phyloP scores from a whole-genome alignment of 1,140 invertebrate genomes.

The Drosophila ananassae region DNA sequence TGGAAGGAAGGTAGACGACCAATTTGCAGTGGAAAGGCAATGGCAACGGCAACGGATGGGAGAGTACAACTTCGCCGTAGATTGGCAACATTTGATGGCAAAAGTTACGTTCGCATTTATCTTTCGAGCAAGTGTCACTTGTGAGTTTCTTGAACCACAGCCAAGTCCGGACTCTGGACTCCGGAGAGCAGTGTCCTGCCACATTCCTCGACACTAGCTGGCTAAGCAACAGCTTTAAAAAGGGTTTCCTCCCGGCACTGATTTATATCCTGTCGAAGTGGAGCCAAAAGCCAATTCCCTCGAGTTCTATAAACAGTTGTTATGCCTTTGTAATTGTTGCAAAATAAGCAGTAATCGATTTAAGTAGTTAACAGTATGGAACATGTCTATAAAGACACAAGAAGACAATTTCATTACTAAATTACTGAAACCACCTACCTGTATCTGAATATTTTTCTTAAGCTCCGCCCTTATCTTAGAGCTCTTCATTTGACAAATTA shows the following conservation, averaged over 20 bases:
- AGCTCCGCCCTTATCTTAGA: conserved; percentile 43
- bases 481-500: conserved; percentile 69
- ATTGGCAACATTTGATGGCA: conserved; percentile 82
- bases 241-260: conserved; percentile 30
- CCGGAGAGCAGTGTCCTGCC: conserved; percentile 24
- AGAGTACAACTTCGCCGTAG: conserved; percentile 46
- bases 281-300: conserved; percentile 9
- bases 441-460: not conserved
- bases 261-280: conserved; percentile 44
- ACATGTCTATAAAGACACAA: not conserved
- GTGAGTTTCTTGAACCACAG: conserved; percentile 79
- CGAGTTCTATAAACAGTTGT: conserved; percentile 47
- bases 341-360: conserved; percentile 29
- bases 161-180: conserved; percentile 41
- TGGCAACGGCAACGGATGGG: conserved; percentile 8
- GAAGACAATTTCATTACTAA: not conserved
- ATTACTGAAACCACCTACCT: not conserved
- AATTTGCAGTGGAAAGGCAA: conserved; percentile 22
- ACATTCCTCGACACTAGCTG: conserved; percentile 3
- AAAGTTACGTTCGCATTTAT: conserved; percentile 80
- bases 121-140: conserved; percentile 78
- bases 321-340: conserved; percentile 42
- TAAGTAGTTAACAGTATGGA: not conserved
- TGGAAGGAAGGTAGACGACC: conserved; percentile 27
- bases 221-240: conserved; percentile 45